These are phyloP conservation scores for Aphis craccivora DNA, from an alignment of 1,140 invertebrate species.

Conservation along the genomic window DNA sequence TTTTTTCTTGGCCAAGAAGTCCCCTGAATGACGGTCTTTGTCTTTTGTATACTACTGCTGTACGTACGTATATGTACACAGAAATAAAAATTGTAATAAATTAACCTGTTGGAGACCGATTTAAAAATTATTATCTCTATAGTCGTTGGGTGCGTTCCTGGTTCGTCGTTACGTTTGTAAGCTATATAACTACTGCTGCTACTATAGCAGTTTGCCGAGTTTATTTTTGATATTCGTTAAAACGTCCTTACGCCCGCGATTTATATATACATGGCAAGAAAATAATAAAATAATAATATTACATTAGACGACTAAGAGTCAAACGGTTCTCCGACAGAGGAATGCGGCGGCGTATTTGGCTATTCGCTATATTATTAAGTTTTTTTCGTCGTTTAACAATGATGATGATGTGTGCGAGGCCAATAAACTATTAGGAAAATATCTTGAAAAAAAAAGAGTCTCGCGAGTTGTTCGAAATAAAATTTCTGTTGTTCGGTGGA, in stretches of 20 bases:
- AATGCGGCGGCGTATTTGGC: constrained; percentile 31
- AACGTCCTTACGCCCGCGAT: constrained; percentile 9
- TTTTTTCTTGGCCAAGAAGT: constrained; percentile 43
- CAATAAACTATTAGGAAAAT: not conserved
- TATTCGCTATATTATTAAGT: not conserved
- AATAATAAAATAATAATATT: constrained; percentile 20
- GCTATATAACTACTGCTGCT: not conserved
- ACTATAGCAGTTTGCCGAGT: not conserved
- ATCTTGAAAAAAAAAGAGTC: not conserved
- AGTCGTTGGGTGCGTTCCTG: not conserved
- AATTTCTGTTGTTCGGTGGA: not conserved
- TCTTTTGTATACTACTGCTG: constrained; percentile 1
- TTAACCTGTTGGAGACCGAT: constrained; percentile 31
- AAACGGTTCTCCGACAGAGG: not conserved
- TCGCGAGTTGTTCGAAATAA: not conserved
- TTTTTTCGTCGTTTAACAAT: constrained; percentile 13
- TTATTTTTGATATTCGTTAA: constrained; percentile 49
- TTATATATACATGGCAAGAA: not conserved
- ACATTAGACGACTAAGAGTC: not conserved
- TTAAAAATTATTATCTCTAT: constrained; percentile 34
- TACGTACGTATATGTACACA: too few relatives aligned
- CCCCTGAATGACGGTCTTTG: constrained; percentile 48
- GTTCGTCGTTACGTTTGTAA: not conserved
- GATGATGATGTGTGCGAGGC: not conserved
- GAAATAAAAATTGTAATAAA: constrained; percentile 15